Percentiles rank a stretch among this genome's conserved stretches.
Conservation (phyloP, 2,888 invertebrate species). For the Pycnomerus fuliginosus region DNA sequence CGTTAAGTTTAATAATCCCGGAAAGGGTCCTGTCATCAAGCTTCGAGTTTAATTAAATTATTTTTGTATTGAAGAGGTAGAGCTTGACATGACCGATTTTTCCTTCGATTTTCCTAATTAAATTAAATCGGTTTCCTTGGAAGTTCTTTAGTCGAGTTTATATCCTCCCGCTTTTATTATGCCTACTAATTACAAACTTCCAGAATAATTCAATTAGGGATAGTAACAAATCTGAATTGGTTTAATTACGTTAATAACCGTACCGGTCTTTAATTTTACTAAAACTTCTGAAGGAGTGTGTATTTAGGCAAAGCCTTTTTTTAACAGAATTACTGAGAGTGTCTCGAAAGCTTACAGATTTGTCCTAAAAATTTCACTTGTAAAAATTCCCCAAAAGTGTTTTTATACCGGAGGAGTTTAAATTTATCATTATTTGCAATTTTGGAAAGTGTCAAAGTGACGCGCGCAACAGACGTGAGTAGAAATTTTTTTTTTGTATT, state of each 20-base stretch:
- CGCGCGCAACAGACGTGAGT: no score
- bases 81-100: constrained; percentile 10
- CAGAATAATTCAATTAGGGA: constrained; percentile 13
- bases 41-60: constrained; percentile 15
- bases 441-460: no score
- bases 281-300: no score
- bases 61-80: constrained; percentile 7
- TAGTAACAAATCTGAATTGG: constrained; percentile 14
- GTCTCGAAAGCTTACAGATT: no score
- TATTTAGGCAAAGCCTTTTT: no score
- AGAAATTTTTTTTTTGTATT: no score
- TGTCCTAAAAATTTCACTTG: no score
- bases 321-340: no score
- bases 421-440: no score
- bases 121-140: constrained; percentile 16
- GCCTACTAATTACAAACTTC: constrained; percentile 18
- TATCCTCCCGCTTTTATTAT: no score
- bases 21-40: constrained; percentile 3
- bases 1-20: constrained; percentile 16
- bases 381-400: constrained; percentile 3
- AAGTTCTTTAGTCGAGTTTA: constrained; percentile 14
- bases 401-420: constrained; percentile 6
- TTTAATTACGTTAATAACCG: constrained; percentile 22
- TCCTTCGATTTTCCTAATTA: constrained; percentile 13
- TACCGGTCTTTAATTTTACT: constrained; percentile 7